Evolutionary conservation across 1,140 invertebrate genomes (phyloP).

Genomic region (Oryctes rhinoceros): DNA sequence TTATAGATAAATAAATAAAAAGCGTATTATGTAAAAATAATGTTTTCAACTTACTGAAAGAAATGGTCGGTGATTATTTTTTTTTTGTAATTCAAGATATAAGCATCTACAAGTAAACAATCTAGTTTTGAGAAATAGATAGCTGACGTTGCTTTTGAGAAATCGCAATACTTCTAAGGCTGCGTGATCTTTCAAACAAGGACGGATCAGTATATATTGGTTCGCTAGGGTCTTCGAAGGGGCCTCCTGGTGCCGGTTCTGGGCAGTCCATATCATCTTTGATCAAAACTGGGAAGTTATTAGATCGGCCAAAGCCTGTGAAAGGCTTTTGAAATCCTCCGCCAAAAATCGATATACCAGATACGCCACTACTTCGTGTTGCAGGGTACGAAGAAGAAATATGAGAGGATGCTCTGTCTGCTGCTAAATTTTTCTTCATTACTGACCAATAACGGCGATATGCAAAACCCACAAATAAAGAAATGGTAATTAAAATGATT

Average conservation of each 20-base stretch:
- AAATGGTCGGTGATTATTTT: background rate
- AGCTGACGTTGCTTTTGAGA: slow-evolving; percentile 54
- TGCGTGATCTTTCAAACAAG: slow-evolving; percentile 83
- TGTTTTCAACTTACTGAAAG: background rate
- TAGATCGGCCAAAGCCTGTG: slow-evolving; percentile 59
- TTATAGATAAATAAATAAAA: background rate
- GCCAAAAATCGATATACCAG: slow-evolving; percentile 57
- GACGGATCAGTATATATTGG: slow-evolving; percentile 93
- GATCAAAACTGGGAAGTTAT: slow-evolving; percentile 53
- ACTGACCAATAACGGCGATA: slow-evolving; percentile 77
- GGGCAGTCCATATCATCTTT: slow-evolving; percentile 53
- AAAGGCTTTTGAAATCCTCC: slow-evolving; percentile 56
- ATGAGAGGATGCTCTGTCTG: slow-evolving; percentile 59
- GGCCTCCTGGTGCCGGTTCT: slow-evolving; percentile 56
- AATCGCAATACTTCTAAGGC: slow-evolving; percentile 65
- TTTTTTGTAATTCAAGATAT: background rate
- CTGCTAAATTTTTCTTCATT: slow-evolving; percentile 73
- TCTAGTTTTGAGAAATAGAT: slow-evolving; percentile 15
- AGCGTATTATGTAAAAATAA: background rate
- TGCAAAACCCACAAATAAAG: slow-evolving; percentile 71
- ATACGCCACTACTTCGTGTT: slow-evolving; percentile 54
- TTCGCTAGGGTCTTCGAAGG: slow-evolving; percentile 86
- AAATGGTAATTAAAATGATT: slow-evolving; percentile 72
- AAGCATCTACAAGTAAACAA: background rate
- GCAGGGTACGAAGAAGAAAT: slow-evolving; percentile 54